phyloP scores from a whole-genome alignment of 1,140 invertebrate genomes.

The Drosophila setifemur region DNA sequence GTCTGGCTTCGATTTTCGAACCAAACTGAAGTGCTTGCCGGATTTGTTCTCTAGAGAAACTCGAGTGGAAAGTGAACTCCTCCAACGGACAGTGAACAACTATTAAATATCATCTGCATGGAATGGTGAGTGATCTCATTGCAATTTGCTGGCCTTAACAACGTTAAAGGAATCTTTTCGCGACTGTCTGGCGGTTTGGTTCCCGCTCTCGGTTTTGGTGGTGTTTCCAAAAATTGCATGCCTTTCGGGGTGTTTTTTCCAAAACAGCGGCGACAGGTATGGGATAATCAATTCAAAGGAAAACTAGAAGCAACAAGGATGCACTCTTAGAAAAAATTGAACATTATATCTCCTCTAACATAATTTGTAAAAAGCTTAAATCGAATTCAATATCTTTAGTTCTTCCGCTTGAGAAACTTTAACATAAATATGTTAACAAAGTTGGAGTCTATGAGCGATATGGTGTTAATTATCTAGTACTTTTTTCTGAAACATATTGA shows the following conservation, averaged over 20 bases:
- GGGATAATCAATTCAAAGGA: conserved; percentile 69
- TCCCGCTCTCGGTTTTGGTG: conserved; percentile 57
- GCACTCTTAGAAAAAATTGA: background rate
- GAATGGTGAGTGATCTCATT: conserved; percentile 31
- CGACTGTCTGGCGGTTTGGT: conserved; percentile 37
- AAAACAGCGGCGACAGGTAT: conserved; percentile 58
- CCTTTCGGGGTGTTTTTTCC: conserved; percentile 72
- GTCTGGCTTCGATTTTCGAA: conserved; percentile 15
- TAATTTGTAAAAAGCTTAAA: too few relatives aligned
- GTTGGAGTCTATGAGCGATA: too few relatives aligned
- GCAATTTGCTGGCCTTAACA: background rate
- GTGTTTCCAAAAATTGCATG: conserved; percentile 71
- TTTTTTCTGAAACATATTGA: too few relatives aligned
- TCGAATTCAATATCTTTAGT: too few relatives aligned
- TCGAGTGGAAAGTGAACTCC: conserved; percentile 14
- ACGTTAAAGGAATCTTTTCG: background rate
- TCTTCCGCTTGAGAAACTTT: too few relatives aligned
- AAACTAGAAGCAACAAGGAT: conserved; percentile 34
- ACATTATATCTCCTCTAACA: too few relatives aligned
- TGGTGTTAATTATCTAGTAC: too few relatives aligned
- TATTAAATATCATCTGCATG: background rate
- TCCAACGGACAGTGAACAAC: conserved; percentile 1
- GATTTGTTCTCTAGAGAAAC: conserved; percentile 29
- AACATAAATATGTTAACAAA: too few relatives aligned
- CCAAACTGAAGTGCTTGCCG: conserved; percentile 13